Evolutionary conservation across 1,140 invertebrate genomes (phyloP), one percentile per base, ranked within the genome.

Genomic region (Plutomurus gul): DNA sequence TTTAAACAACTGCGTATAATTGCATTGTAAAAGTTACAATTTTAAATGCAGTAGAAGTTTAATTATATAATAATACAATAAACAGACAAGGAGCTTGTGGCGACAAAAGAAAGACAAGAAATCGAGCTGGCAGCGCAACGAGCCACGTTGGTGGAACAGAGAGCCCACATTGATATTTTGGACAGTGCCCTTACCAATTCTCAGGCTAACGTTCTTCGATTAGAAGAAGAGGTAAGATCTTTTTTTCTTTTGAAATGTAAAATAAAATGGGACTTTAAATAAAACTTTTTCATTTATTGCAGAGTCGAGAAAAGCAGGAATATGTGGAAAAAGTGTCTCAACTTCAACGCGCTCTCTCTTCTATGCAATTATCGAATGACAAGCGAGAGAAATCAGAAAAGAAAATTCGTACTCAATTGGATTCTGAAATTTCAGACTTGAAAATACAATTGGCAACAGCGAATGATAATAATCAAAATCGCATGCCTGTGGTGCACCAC

Each of bases 131-230:
- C 93, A 30, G 94, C 95, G 0, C 95, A 96, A 86, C 88, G 93
- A 84, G 93, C 93, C 22, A 96, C 95, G 20, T 86, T 97, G 47
- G 93, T 96, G 85, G 95, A 97, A 86, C 95, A 97, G 86, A 89
- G 94, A 79, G 95, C 93, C 18, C 95, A 97, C 87, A 96, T 97
- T 85, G 95, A 96, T 84, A 96, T 97, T 83, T 88, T 97, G 36
- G 96, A 97, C 85, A 95, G 92, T 27, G 95, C 95, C 47, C 88
- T 97, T 30, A 95, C 93, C 20, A 96, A 95, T 87, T 95, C 95
- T 18, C 95, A 97, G 87, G 90, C 91, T 71, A 95, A 95, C 86
- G 93, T 96, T 51, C 92, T 96, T 22, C 89, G 93, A 49, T 89
- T 96, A 8, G 95, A 97, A 88, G 94, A 96, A 87, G 95, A 96